Evolutionary conservation across 2,888 invertebrate genomes (phyloP), one percentile per base, ranked within the genome.

Genomic region (Volucella bombylans): DNA sequence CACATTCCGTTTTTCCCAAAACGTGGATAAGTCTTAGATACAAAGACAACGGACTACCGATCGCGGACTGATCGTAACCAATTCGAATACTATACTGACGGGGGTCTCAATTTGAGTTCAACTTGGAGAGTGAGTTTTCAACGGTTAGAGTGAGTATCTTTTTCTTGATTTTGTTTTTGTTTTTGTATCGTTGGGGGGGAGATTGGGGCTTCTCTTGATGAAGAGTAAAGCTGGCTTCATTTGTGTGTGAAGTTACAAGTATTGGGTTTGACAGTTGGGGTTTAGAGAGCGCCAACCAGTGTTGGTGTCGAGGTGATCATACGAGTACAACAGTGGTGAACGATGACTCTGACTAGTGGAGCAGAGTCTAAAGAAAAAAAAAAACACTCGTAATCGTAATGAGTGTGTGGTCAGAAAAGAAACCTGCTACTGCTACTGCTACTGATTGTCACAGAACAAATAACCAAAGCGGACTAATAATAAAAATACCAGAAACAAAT

Each of bases 41-140:
- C 55, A 64, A 49, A 57, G 23, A 45, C 41, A 65, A 69, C 55
- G 49, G 52, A 74, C 69, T 71, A 71, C 67, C 79, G 80, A 74
- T 83, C 80, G 59, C 59, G 57, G 54, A 80, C 83, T 83, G 80
- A 83, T 83, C 83, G 74, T 74, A 71, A 71, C 83, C 80, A 80
- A 83, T 83, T 83, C 83, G 74, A 80, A 67, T 80, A 45, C 14
- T 61, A 76, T 67, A 83, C 83, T 83, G 12, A 76, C 65, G 52
- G 79, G 71, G 65, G 80, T 67, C 59, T 76, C 68, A 55, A 18
- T 57, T 50, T 81, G 80, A 79, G 82, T 79, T 74, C 50, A 62
- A 79, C 49, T 52, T 64, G 50, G 69, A 83, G 79, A 52, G 43
- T 55, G 61, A 68, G 73, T 47, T 54, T 54, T 41, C n/a, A 14